Evolutionary conservation across 2,797 vertebrate species (phyloP).

Genomic region (Bovichtus diacanthus): DNA sequence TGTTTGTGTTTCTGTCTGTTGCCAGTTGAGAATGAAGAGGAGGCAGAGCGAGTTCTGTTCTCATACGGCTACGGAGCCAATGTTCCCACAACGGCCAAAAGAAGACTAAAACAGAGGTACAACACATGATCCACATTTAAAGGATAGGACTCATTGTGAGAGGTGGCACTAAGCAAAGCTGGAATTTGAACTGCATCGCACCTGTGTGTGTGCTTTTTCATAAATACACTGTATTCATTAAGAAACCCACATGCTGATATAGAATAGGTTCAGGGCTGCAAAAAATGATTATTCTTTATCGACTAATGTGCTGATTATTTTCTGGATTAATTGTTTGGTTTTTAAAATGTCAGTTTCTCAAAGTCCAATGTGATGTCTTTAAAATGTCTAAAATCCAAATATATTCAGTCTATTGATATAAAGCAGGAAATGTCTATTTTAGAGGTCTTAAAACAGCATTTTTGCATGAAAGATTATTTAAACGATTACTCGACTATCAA

Average conservation of each 20-base stretch:
- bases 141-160: neutral
- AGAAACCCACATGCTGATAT: neutral
- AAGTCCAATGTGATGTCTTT: no score
- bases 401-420: no score
- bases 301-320: no score
- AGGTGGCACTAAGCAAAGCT: neutral
- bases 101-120: conserved; percentile 96
- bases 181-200: neutral
- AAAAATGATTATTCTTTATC: no score
- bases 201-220: neutral
- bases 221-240: neutral
- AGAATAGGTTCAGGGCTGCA: no score
- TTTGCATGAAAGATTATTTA: no score
- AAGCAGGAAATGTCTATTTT: no score
- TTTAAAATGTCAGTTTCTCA: no score
- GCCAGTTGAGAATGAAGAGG: conserved; percentile 93
- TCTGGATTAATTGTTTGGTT: no score
- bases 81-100: conserved; percentile 96
- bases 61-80: conserved; percentile 98
- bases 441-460: no score
- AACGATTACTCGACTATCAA: no score
- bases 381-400: no score
- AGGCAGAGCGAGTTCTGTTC: conserved; percentile 96
- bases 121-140: neutral
- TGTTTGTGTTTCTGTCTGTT: conserved; percentile 46